Conservation (phyloP, 2,797 vertebrate genomes). For the Buphagus erythrorhynchus region DNA sequence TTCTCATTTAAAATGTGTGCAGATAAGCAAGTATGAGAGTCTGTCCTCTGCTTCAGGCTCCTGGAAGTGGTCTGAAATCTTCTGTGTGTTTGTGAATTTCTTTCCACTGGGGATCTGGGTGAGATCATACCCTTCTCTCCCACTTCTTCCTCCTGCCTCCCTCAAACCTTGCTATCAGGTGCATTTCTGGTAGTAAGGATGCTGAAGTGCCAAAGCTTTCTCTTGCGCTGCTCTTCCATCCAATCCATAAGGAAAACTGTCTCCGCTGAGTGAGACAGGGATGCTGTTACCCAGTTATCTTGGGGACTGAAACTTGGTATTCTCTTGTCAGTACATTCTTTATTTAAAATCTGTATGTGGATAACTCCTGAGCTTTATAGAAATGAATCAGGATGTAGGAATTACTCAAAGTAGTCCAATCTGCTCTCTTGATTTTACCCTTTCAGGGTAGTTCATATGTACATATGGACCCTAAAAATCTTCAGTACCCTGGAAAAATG, state of each 20-base stretch:
- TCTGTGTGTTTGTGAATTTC: not conserved
- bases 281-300: not conserved
- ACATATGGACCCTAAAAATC: not conserved
- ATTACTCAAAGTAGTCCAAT: not conserved
- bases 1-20: not conserved
- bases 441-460: fast-evolving
- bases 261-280: not conserved
- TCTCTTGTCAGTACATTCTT: not conserved
- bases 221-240: not conserved
- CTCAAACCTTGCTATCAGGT: not conserved
- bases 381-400: not conserved
- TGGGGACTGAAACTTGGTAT: not conserved
- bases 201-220: not conserved
- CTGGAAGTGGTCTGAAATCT: not conserved
- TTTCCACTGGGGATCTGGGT: not conserved
- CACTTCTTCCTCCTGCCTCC: not conserved
- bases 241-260: not conserved
- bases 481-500: not conserved
- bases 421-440: not conserved
- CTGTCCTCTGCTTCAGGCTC: not conserved
- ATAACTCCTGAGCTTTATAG: not conserved
- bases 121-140: not conserved
- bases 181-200: not conserved
- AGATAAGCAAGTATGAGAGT: not conserved
- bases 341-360: fast-evolving